Percentiles rank a stretch among this genome's conserved stretches.
Evolutionary conservation across 2,797 vertebrate species (phyloP).

Genomic region (Hydrophis major): DNA sequence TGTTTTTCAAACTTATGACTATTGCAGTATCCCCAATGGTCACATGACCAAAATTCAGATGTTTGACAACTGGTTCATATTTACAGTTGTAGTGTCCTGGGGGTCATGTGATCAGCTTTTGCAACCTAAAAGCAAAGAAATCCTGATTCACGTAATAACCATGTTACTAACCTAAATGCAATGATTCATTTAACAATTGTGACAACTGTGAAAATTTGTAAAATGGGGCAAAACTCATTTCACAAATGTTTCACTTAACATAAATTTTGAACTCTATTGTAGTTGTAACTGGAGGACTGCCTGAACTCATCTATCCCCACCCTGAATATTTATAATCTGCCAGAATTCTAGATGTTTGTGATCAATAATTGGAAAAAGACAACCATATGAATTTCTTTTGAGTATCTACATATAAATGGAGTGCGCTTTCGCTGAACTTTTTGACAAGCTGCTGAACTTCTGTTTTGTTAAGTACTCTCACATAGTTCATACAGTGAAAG

Average conservation of each 20-base stretch:
- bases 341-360: not conserved
- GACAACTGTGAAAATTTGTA: not conserved
- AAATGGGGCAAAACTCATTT: not conserved
- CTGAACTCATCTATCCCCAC: not conserved
- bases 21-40: not conserved
- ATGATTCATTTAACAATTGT: not conserved
- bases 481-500: no score
- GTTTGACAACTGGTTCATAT: not conserved
- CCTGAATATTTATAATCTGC: not conserved
- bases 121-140: not conserved
- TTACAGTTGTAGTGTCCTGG: not conserved
- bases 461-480: not conserved
- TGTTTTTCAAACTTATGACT: not conserved
- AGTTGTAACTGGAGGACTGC: not conserved
- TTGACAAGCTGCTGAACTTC: not conserved
- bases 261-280: not conserved
- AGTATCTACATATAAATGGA: not conserved
- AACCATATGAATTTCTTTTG: not conserved
- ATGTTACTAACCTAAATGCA: not conserved
- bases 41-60: not conserved
- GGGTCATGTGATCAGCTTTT: not conserved
- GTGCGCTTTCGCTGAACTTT: not conserved
- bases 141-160: not conserved
- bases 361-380: not conserved
- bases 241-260: not conserved